These are phyloP conservation scores for Leptopilina syphax DNA, from an alignment of 2,888 invertebrate species.

Conservation along the genomic window DNA sequence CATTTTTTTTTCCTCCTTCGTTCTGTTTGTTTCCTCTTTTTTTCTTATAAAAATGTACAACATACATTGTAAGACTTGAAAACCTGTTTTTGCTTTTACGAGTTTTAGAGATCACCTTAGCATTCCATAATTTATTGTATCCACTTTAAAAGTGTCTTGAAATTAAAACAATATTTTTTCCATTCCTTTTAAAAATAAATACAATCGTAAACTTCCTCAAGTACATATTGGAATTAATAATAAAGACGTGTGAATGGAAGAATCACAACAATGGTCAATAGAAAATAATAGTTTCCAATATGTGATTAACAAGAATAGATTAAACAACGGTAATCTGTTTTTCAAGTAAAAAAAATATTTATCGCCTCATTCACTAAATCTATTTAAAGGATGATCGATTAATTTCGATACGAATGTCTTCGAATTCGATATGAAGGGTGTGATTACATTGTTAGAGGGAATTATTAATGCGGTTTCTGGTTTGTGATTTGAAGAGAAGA, in stretches of 20 bases:
- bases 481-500: slow-evolving; percentile 11
- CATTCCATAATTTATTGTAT: background rate
- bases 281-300: background rate
- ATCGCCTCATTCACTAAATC: background rate
- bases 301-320: slow-evolving; percentile 22
- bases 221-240: background rate
- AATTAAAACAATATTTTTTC: background rate
- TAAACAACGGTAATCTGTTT: background rate
- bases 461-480: slow-evolving; percentile 27
- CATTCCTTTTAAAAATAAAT: too few relatives aligned
- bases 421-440: slow-evolving; percentile 21
- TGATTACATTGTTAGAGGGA: slow-evolving; percentile 31
- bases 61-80: background rate
- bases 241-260: slow-evolving; percentile 2
- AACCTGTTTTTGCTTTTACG: slow-evolving; percentile 22
- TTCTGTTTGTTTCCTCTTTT: too few relatives aligned
- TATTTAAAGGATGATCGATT: slow-evolving; percentile 27
- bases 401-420: slow-evolving; percentile 5
- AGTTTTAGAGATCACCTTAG: background rate
- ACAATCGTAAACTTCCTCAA: too few relatives aligned
- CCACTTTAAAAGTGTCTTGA: background rate
- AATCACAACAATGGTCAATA: slow-evolving; percentile 4
- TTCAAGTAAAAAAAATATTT: background rate
- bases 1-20: too few relatives aligned
- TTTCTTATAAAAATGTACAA: background rate